Evolutionary conservation across 37 sponge, comb jelly and placozoan species (phyloP).

Genomic region (Amphimedon queenslandica): DNA sequence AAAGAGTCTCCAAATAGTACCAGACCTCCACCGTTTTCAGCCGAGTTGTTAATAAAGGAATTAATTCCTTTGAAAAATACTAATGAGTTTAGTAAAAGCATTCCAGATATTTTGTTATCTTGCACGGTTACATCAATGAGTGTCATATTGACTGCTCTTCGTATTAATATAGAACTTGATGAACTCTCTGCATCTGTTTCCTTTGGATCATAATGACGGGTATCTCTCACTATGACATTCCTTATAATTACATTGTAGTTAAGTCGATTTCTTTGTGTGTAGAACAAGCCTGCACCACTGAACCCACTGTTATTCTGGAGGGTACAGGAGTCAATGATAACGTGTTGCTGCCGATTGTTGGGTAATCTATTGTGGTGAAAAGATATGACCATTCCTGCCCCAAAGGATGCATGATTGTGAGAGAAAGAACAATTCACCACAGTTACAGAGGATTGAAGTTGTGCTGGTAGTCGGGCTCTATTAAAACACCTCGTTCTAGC

Average conservation of each 20-base stretch:
- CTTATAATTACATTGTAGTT: not conserved
- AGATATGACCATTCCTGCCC: not conserved
- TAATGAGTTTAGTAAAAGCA: not conserved
- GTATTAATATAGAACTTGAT: not conserved
- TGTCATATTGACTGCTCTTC: not conserved
- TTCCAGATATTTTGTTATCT: not conserved
- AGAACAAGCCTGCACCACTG: not conserved
- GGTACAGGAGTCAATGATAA: not conserved
- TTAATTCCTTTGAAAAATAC: not conserved
- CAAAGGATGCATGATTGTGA: not conserved
- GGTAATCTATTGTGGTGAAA: no score
- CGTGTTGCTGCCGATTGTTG: no score
- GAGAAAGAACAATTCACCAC: not conserved
- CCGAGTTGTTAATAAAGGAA: slow-evolving; percentile 16
- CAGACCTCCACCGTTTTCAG: not conserved
- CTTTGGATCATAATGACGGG: not conserved
- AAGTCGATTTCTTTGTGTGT: not conserved
- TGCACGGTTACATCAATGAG: not conserved
- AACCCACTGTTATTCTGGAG: not conserved
- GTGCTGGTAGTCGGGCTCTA: not conserved
- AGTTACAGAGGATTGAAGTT: not conserved
- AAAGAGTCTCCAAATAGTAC: not conserved
- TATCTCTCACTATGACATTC: not conserved
- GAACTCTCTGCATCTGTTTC: not conserved
- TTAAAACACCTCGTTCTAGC: no score